Percentiles rank a stretch among this genome's conserved stretches.
phyloP scores from a whole-genome alignment of 2,888 invertebrate species.

The Cheilosia impressa region DNA sequence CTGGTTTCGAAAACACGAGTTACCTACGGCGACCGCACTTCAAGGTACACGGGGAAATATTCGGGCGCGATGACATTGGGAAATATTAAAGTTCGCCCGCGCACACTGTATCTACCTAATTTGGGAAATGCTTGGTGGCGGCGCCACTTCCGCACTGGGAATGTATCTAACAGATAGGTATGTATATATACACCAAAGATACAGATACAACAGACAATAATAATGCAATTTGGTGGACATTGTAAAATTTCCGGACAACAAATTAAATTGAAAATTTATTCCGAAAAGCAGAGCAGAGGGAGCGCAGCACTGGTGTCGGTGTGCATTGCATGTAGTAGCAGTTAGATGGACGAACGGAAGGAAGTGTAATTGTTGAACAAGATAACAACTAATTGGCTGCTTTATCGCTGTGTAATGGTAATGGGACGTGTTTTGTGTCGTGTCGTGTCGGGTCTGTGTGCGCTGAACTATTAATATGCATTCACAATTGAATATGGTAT shows the following conservation, averaged over 20 bases:
- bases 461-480: slow-evolving; percentile 18
- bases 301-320: too few relatives aligned
- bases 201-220: slow-evolving; percentile 26
- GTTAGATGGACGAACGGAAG: slow-evolving; percentile 45
- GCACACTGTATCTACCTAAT: background rate
- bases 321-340: background rate
- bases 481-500: slow-evolving; percentile 32
- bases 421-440: slow-evolving; percentile 38
- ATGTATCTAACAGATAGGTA: slow-evolving; percentile 16
- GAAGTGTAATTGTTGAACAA: slow-evolving; percentile 63
- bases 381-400: slow-evolving; percentile 65
- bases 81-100: slow-evolving; percentile 1
- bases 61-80: background rate
- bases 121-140: background rate
- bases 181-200: too few relatives aligned
- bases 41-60: background rate
- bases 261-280: slow-evolving; percentile 61
- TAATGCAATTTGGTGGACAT: slow-evolving; percentile 47
- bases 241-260: slow-evolving; percentile 50
- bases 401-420: slow-evolving; percentile 56
- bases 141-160: slow-evolving; percentile 11
- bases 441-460: background rate
- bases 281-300: background rate
- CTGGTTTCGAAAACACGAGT: slow-evolving; percentile 17
- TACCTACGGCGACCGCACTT: background rate